A percentile compares a stretch with the other conserved stretches of the same genome.
Conservation (phyloP, 2,888 invertebrate genomes). For the Diadromus collaris region DNA sequence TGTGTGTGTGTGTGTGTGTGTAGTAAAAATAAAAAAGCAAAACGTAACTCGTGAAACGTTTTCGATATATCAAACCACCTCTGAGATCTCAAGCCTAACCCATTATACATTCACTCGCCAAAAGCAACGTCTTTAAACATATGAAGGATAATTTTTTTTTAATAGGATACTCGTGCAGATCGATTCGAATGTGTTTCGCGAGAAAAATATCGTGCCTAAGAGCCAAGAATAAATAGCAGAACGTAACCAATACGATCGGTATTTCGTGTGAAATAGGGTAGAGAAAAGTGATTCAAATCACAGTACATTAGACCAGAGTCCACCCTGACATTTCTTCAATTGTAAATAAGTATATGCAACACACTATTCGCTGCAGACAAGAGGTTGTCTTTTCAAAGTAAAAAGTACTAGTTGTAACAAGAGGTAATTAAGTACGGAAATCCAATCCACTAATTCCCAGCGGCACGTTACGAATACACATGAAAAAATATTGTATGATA, state of each 20-base stretch:
- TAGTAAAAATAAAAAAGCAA: constrained; percentile 29
- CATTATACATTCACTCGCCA: constrained; percentile 24
- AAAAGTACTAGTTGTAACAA: constrained; percentile 1
- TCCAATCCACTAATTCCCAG: constrained; percentile 31
- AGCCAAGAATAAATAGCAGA: constrained; percentile 24
- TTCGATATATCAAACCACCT: constrained; percentile 14
- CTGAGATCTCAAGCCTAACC: constrained; percentile 32
- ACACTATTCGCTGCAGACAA: neutral
- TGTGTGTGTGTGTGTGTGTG: constrained; percentile 23
- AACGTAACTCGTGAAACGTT: constrained; percentile 16
- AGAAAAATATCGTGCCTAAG: constrained; percentile 8
- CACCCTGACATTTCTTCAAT: constrained; percentile 8
- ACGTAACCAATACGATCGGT: neutral
- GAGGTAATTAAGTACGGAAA: constrained; percentile 12
- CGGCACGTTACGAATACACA: constrained; percentile 6
- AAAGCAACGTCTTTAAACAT: constrained; percentile 20
- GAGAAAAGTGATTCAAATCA: constrained; percentile 7
- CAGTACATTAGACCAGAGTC: neutral
- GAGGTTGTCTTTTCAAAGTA: neutral
- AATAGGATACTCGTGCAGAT: constrained; percentile 34
- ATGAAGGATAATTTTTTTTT: neutral
- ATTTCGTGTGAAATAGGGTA: constrained; percentile 4
- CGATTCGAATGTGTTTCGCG: neutral
- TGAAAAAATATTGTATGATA: neutral
- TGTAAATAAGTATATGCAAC: neutral